Evolutionary conservation across 2,113 vertebrate genomes (phyloP), one percentile per base, ranked within the genome.

Genomic region (Todiramphus chloris): DNA sequence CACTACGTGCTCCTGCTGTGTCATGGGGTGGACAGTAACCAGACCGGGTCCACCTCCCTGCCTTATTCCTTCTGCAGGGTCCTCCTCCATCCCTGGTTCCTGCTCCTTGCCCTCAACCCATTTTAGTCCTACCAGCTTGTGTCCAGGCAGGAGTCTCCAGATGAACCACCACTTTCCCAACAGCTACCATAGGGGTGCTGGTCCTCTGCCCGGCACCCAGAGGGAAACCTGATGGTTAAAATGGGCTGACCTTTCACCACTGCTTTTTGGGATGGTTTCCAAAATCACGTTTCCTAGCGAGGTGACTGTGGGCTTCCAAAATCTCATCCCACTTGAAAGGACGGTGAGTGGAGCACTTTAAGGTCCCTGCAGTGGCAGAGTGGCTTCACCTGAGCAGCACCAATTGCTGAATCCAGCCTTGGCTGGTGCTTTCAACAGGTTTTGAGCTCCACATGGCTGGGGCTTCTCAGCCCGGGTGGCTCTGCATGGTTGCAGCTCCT

Each of bases 401-500:
- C 3, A 1, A 6, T 44, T 53, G 46, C 39, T 46, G 56, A 63
- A 55, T 72, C n/a, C 3, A 3, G 10, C 59, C 82, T 41, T 31
- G 35, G 20, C 43, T 30, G 35, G 5, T 37, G 43, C 44, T 74
- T 87, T 55, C 75, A 39, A 17, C 27, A 39, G n/a, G 23, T 31
- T 62, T 72, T 60, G 21, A 51, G 58, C 43, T 55, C 35, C 25
- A 11, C 1, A 3, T 8, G 16, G 35, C 31, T 31, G 43, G 51
- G 35, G n/a, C 19, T 31, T n/a, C 50, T 66, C 51, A 31, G 51
- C 35, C 35, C 2, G 0, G 44, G 17, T 1, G 2, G 28, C 24
- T 50, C 17, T 4, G 4, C 1, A 1, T 0, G 2, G 25, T 11
- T 11, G 10, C 51, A 59, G 50, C 50, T 43, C 35, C 51, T 43